Conservation (phyloP, 2,113 vertebrate genomes). For the Perca fluviatilis region DNA sequence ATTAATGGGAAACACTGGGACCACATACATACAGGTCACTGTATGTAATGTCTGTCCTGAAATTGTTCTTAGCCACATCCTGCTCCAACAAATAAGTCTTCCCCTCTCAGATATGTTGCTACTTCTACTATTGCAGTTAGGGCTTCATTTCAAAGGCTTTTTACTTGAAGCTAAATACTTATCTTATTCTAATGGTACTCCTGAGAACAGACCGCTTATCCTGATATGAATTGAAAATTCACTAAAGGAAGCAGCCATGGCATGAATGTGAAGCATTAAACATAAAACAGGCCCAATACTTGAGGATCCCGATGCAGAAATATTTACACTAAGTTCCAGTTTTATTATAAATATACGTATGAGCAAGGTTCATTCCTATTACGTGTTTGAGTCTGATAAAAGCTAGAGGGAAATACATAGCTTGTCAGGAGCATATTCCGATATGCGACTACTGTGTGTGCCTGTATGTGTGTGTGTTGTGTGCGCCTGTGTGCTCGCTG, state of each 20-base stretch:
- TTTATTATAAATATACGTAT: constrained; percentile 49
- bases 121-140: constrained; percentile 65
- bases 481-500: not conserved
- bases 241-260: constrained; percentile 69
- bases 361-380: constrained; percentile 23
- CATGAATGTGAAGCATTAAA: constrained; percentile 63
- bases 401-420: constrained; percentile 3
- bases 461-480: constrained; percentile 6
- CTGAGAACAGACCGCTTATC: constrained; percentile 72
- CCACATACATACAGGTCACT: constrained; percentile 23
- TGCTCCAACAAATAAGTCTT: constrained; percentile 59
- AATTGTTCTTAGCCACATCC: constrained; percentile 43
- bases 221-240: constrained; percentile 76
- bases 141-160: constrained; percentile 74
- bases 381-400: constrained; percentile 29
- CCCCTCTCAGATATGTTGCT: constrained; percentile 60
- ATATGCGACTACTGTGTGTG: constrained; percentile 41
- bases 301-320: constrained; percentile 33
- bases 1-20: constrained; percentile 22
- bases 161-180: constrained; percentile 80
- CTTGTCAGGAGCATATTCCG: constrained; percentile 40
- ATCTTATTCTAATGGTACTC: constrained; percentile 79
- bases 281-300: constrained; percentile 40
- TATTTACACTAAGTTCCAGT: constrained; percentile 48
- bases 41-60: constrained; percentile 22